Conservation (phyloP, 1,140 invertebrate genomes). For the Zaprionus ghesquierei region DNA sequence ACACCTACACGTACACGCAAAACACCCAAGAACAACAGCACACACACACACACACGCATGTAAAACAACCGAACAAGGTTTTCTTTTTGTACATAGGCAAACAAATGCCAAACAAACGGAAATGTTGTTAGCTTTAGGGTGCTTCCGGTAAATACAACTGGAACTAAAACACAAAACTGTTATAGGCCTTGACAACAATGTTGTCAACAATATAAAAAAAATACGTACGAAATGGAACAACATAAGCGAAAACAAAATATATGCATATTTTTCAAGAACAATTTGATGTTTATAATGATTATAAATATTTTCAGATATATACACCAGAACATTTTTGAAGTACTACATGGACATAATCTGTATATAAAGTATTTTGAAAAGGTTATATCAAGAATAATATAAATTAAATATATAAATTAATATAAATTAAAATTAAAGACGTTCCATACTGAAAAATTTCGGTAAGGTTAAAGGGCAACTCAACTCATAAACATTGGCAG, state of each 20-base stretch:
- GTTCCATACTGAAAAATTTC: too few species aligned
- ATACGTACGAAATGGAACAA: conserved; percentile 47
- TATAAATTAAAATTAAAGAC: too few species aligned
- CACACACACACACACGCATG: conserved; percentile 6
- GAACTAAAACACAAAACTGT: conserved; percentile 50
- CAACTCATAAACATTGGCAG: not conserved
- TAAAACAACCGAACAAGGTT: not conserved
- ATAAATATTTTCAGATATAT: not conserved
- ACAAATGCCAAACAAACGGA: conserved; percentile 24
- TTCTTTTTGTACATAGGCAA: conserved; percentile 24
- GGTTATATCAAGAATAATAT: too few species aligned
- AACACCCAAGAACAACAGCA: not conserved
- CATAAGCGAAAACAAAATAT: conserved; percentile 27
- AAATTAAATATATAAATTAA: too few species aligned
- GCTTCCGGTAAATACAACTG: conserved; percentile 29
- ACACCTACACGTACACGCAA: conserved; percentile 6
- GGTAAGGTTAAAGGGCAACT: not conserved
- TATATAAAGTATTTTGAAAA: too few species aligned
- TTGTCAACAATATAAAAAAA: not conserved
- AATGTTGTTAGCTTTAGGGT: conserved; percentile 48
- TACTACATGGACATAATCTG: not conserved
- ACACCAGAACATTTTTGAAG: too few species aligned
- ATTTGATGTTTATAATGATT: not conserved
- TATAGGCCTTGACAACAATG: conserved; percentile 22
- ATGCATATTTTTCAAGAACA: conserved; percentile 44